Base-by-base conservation (phyloP, 1,140 invertebrate species). In the Megalopta genalis region DNA sequence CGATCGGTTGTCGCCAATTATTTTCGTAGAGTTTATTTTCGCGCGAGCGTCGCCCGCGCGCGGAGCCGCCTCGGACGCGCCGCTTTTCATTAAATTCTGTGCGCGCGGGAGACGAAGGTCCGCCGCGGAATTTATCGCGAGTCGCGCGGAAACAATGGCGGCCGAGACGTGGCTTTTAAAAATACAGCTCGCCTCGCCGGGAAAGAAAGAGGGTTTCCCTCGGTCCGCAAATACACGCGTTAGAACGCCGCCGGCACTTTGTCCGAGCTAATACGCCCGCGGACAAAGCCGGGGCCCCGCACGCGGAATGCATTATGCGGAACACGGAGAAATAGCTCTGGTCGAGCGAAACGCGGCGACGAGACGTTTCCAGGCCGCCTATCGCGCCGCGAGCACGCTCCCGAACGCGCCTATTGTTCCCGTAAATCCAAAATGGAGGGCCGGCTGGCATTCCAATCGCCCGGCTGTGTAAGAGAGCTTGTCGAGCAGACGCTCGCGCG, bases 231-330 rank as follows among this genome's bases (percentile, higher is more conserved):
- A 77, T 77, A 85, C 67, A 69, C 42, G 12, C 65, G 66, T 60
- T 77, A 63, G 52, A 75, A 77, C 62, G 62, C 77, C 85, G 77
- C 83, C 85, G 85, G 78, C 39, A 77, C 71, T 86, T 80, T 81
- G 81, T 80, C 42, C 72, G 63, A 32, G 65, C 60, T 80, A 75
- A 81, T 77, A 77, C 39, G 52, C 6, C 6, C 60, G 12, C 37
- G 32, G 54, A 80, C 77, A 84, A 86, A 86, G 81, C 18, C 42
- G n/a, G n/a, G n/a, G n/a, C n/a, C n/a, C 54, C 18, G n/a, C 39
- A 83, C 32, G 39, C 10, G 52, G 23, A 60, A 82, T 79, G 69
- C 69, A 78, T 86, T 76, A 80, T 79, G 59, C 71, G 39, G 18
- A 23, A 85, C 80, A 76, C 23, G 59, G 23, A 57, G n/a, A 49